These are phyloP conservation scores for Azemiops feae DNA, from an alignment of 2,113 vertebrate genomes.

Conservation along the genomic window DNA sequence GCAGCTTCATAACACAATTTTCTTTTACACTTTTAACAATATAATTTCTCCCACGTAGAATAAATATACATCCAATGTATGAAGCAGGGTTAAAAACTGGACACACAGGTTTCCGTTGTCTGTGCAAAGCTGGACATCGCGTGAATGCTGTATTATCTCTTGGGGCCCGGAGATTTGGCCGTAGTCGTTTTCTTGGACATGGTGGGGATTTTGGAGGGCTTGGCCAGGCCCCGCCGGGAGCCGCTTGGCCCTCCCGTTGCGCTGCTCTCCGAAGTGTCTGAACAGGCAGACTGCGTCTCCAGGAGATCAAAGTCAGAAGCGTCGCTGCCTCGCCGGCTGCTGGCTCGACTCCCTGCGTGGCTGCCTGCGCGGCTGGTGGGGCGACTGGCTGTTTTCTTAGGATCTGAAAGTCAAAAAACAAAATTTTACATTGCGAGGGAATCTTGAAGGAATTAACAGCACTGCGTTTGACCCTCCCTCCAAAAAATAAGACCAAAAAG, in stretches of 20 bases:
- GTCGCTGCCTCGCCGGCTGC: conserved; percentile 92
- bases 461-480: not conserved
- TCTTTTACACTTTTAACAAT: conserved; percentile 84
- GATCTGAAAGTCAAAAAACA: conserved; percentile 70
- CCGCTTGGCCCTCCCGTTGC: conserved; percentile 71
- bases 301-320: conserved; percentile 94
- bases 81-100: conserved; percentile 68
- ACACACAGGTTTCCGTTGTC: conserved; percentile 31
- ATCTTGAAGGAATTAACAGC: not conserved
- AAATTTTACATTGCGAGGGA: fast-evolving
- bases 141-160: conserved; percentile 77
- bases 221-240: conserved; percentile 75
- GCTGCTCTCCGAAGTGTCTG: conserved; percentile 93
- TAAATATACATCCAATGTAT: conserved; percentile 81
- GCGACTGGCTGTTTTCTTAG: conserved; percentile 86
- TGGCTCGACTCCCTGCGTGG: conserved; percentile 79
- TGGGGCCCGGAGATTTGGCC: conserved; percentile 80
- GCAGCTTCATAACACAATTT: conserved; percentile 88
- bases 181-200: conserved; percentile 89
- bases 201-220: conserved; percentile 96
- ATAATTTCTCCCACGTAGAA: conserved; percentile 79
- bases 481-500: not conserved
- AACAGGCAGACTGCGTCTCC: conserved; percentile 91
- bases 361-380: conserved; percentile 89
- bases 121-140: not conserved